Evolutionary conservation across 1,140 invertebrate genomes (phyloP).

Genomic region (Chlorops oryzae): DNA sequence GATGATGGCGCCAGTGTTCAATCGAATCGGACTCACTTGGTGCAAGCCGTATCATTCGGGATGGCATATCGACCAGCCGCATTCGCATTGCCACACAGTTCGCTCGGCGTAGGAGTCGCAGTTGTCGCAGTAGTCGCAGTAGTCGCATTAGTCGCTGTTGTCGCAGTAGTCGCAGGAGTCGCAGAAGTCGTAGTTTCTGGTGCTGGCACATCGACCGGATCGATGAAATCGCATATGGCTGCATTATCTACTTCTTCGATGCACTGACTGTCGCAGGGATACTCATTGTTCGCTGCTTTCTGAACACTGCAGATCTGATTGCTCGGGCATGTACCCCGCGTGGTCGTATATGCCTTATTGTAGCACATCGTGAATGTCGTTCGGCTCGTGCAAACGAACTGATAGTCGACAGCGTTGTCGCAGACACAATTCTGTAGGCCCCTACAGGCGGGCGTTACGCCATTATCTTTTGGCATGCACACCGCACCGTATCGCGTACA

Average conservation of each 20-base stretch:
- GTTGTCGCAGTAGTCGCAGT: conserved; percentile 2
- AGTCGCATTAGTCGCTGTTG: not conserved
- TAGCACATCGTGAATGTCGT: conserved; percentile 22
- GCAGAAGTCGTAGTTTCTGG: not conserved
- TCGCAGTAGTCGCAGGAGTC: not conserved
- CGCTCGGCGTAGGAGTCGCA: not conserved
- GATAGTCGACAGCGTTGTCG: not conserved
- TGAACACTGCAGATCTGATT: conserved; percentile 15
- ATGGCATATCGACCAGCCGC: conserved; percentile 23
- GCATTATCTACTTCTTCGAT: not conserved
- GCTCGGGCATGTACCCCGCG: conserved; percentile 5
- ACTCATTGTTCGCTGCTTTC: no score
- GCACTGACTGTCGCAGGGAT: conserved; percentile 14
- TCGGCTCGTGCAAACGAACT: conserved; percentile 28
- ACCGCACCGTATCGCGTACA: conserved; percentile 18
- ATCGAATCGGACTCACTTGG: conserved; percentile 16
- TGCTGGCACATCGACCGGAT: conserved; percentile 5
- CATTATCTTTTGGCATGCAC: conserved; percentile 9
- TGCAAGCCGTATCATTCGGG: conserved; percentile 31
- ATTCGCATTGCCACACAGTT: conserved; percentile 3
- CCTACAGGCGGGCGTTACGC: conserved; percentile 15
- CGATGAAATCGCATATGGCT: conserved; percentile 22
- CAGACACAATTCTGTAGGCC: conserved; percentile 25
- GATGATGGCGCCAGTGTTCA: no score
- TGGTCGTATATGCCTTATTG: not conserved